phyloP scores from a whole-genome alignment of 2,888 invertebrate genomes.

The Drosophila ochracea region DNA sequence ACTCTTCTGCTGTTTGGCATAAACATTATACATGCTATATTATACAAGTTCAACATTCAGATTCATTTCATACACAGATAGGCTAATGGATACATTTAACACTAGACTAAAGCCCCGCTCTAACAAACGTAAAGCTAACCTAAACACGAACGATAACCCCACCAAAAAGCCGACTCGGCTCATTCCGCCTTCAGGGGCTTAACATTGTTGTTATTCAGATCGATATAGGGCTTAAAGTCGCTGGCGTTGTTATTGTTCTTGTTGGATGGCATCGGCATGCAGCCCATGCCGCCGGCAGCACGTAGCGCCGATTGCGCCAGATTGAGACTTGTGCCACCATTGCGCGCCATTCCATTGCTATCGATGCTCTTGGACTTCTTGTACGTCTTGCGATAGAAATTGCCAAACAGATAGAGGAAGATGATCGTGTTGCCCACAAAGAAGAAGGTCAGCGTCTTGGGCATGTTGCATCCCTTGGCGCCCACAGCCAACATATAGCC shows the following conservation, averaged over 20 bases:
- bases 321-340: slow-evolving; percentile 52
- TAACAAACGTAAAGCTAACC: slow-evolving; percentile 45
- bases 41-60: slow-evolving; percentile 55
- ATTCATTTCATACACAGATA: slow-evolving; percentile 44
- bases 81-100: slow-evolving; percentile 51
- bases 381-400: slow-evolving; percentile 88
- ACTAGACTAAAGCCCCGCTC: slow-evolving; percentile 68
- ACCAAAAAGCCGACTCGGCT: slow-evolving; percentile 27
- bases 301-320: slow-evolving; percentile 72
- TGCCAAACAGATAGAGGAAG: slow-evolving; percentile 87
- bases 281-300: slow-evolving; percentile 82
- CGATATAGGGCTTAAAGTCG: slow-evolving; percentile 82
- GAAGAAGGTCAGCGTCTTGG: slow-evolving; percentile 87
- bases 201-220: slow-evolving; percentile 82
- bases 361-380: slow-evolving; percentile 76
- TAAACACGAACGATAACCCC: slow-evolving; percentile 34
- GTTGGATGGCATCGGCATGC: slow-evolving; percentile 75
- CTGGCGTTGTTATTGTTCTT: slow-evolving; percentile 61
- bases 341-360: slow-evolving; percentile 45
- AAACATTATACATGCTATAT: slow-evolving; percentile 65
- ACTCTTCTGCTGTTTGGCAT: slow-evolving; percentile 76
- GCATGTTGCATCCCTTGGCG: slow-evolving; percentile 87
- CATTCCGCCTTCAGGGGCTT: slow-evolving; percentile 80
- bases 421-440: slow-evolving; percentile 86
- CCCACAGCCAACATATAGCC: slow-evolving; percentile 87